phyloP scores from a whole-genome alignment of 2,888 invertebrate species.

The Neria commutata region DNA sequence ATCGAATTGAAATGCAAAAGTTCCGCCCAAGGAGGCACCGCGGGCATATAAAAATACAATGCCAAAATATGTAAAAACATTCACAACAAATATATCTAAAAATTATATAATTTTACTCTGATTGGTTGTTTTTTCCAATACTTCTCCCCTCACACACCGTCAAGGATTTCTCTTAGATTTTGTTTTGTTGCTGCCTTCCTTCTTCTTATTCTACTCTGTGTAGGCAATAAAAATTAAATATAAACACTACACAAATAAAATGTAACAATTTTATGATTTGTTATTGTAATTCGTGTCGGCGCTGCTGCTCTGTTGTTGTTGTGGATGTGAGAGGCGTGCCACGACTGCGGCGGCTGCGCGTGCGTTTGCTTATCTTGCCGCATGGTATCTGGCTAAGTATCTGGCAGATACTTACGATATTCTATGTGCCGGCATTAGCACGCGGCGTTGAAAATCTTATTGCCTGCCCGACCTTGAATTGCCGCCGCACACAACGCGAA shows the following conservation, averaged over 20 bases:
- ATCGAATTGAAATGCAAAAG: no score
- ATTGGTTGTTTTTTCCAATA: no score
- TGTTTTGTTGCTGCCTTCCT: no score
- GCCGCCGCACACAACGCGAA: constrained; percentile 15
- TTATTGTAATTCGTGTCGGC: no score
- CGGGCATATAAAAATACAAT: no score
- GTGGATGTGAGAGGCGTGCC: not conserved
- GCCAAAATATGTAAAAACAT: not conserved
- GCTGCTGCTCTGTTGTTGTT: not conserved
- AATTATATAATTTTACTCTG: not conserved
- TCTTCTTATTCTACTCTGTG: no score
- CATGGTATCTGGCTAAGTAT: constrained; percentile 30
- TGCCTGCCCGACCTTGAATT: constrained; percentile 49
- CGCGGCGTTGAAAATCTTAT: constrained; percentile 43
- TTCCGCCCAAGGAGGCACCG: no score
- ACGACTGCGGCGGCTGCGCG: not conserved
- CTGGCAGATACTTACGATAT: not conserved
- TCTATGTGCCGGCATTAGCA: not conserved
- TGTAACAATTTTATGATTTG: no score
- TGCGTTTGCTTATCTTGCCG: constrained; percentile 19
- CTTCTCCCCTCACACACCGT: not conserved
- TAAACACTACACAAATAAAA: no score
- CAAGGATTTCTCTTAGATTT: not conserved
- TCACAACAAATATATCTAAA: not conserved
- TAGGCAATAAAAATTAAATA: no score